phyloP scores from a whole-genome alignment of 2,797 vertebrate genomes.

The Microcaecilia unicolor region DNA sequence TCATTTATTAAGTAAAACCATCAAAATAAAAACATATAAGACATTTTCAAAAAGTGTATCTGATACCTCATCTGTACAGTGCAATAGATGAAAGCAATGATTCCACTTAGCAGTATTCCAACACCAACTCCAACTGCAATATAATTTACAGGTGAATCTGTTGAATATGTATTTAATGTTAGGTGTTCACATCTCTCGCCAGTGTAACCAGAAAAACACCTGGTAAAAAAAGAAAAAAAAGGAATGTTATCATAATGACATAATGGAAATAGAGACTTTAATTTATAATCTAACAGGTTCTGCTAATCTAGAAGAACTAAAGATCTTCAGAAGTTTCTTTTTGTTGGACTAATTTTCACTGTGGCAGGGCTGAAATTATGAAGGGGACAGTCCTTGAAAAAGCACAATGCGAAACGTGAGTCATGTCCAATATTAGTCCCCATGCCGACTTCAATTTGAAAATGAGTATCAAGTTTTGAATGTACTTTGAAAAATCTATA shows the following conservation, averaged over 20 bases:
- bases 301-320: accelerated
- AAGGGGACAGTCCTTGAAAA: too few species aligned
- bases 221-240: constrained; percentile 22
- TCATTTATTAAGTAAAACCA: too few species aligned
- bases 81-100: constrained; percentile 49
- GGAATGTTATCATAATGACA: background rate
- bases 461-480: too few species aligned
- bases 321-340: background rate
- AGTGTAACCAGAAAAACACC: constrained; percentile 57
- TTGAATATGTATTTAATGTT: constrained; percentile 43
- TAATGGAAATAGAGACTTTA: background rate
- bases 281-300: background rate
- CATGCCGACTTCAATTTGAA: too few species aligned
- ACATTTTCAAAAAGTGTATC: too few species aligned
- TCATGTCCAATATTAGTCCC: too few species aligned
- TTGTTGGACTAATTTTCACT: too few species aligned
- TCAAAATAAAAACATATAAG: too few species aligned
- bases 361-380: too few species aligned
- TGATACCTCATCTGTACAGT: constrained; percentile 53
- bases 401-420: too few species aligned
- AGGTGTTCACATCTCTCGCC: constrained; percentile 63
- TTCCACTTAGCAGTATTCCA: constrained; percentile 47
- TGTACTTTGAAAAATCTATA: too few species aligned
- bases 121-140: constrained; percentile 53
- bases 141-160: constrained; percentile 47